Evolutionary conservation across 2,113 vertebrate species (phyloP).

Genomic region (Chaenocephalus aceratus): DNA sequence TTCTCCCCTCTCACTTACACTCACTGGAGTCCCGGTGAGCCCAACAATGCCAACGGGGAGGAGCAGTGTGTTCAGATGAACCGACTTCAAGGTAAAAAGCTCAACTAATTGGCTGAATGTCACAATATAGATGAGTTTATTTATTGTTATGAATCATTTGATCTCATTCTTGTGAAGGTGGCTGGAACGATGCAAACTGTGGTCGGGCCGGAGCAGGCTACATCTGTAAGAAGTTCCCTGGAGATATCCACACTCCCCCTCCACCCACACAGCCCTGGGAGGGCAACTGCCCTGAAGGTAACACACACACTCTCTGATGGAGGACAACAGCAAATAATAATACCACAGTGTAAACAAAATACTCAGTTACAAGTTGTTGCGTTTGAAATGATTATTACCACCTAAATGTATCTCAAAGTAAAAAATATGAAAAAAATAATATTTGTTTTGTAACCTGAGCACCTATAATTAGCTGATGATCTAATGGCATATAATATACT

Average conservation of each 20-base stretch:
- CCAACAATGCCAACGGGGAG: conserved; percentile 85
- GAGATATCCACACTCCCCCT: conserved; percentile 73
- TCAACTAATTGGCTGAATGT: background rate
- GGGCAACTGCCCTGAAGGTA: conserved; percentile 84
- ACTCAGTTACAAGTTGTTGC: too few species aligned
- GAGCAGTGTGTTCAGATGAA: conserved; percentile 86
- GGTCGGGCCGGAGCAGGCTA: conserved; percentile 79
- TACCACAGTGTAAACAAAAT: too few species aligned
- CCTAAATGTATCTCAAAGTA: too few species aligned
- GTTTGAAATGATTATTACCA: too few species aligned
- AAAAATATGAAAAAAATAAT: too few species aligned
- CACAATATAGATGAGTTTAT: background rate
- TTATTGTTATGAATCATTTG: background rate
- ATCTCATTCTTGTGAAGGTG: conserved; percentile 59
- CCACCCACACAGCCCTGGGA: conserved; percentile 85
- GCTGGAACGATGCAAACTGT: conserved; percentile 86
- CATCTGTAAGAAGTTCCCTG: conserved; percentile 84
- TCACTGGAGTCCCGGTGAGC: conserved; percentile 83
- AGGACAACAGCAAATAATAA: too few species aligned
- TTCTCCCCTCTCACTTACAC: conserved; percentile 77
- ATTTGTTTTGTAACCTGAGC: too few species aligned
- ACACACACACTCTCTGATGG: background rate
- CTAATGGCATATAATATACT: too few species aligned
- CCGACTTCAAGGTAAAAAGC: conserved; percentile 78
- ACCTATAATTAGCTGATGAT: too few species aligned